Base-by-base conservation (phyloP, 2,113 vertebrate genomes). In the Tyrannus savana region DNA sequence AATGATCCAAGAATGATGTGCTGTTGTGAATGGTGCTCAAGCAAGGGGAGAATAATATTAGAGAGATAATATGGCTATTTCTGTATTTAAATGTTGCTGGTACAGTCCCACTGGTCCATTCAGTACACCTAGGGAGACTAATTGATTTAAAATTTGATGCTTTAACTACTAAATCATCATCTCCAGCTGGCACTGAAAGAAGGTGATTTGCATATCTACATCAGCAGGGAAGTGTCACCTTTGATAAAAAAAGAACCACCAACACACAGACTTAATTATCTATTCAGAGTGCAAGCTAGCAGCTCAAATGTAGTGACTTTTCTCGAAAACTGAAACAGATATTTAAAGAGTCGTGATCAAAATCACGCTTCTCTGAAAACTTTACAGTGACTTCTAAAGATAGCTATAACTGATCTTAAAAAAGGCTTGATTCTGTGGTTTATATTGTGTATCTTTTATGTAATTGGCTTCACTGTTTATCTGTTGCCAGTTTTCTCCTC, bases 181-280 rank as follows among this genome's bases (percentile, higher is more conserved):
- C 79, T 96, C 83, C 76, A 89, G 83, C 80, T 96, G 94, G 92
- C 86, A 92, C 90, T 62, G 86, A 94, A 94, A 92, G 83, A 19
- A 88, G 95, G 76, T 75, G 76, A 94, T 94, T 94, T 96, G 79
- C 92, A 96, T 96, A 96, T 96, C 86, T 97, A 62, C 86, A 89
- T 96, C 95, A 92, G 88, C 80, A 87, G 88, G 74, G 73, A 96
- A 96, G 92, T 92, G 96, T 93, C 94, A 95, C 94, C 93, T 95
- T 82, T 87, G 90, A 95, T 95, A 96, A 96, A 97, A 97, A 96
- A 96, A 89, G 96, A 96, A 94, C 95, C 92, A 92, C 96, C 79
- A 2, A 96, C 90, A 95, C 91, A 89, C 69, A 96, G 90, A 89
- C 95, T 96, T 96, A 95, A 96, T 95, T 97, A 95, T 90, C 88